Percentiles rank a stretch among this genome's conserved stretches.
phyloP scores from a whole-genome alignment of 2,113 vertebrate genomes.

The Prochilodus magdalenae region DNA sequence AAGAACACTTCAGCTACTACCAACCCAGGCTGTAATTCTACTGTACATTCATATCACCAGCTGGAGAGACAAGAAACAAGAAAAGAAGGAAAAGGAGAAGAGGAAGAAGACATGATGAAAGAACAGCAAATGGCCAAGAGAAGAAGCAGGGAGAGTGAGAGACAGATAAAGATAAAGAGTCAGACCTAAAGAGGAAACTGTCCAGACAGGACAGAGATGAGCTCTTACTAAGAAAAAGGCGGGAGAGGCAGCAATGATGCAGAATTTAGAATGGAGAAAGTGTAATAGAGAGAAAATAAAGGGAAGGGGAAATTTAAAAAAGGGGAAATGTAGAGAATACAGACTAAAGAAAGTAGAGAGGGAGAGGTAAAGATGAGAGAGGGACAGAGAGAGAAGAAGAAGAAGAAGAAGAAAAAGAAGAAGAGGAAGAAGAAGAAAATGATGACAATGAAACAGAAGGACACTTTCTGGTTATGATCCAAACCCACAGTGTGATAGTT shows the following conservation, averaged over 20 bases:
- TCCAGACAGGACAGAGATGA: constrained; percentile 6
- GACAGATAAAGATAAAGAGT: not conserved
- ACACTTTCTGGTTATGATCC: not conserved
- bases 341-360: not conserved
- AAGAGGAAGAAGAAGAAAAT: not conserved
- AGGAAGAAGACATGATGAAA: not conserved
- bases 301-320: too few species aligned
- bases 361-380: not conserved
- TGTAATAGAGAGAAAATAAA: too few species aligned
- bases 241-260: not conserved
- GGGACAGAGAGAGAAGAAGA: not conserved
- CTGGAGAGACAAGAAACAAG: not conserved
- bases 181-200: constrained; percentile 24
- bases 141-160: constrained; percentile 19
- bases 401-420: not conserved
- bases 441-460: not conserved
- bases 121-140: not conserved
- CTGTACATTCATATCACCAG: not conserved
- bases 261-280: too few species aligned
- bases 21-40: too few species aligned
- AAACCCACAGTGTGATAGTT: not conserved
- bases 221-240: not conserved
- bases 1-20: not conserved
- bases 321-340: not conserved
- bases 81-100: not conserved